Evolutionary conservation across 1,140 invertebrate genomes (phyloP).

Genomic region (Coelopa frigida): DNA sequence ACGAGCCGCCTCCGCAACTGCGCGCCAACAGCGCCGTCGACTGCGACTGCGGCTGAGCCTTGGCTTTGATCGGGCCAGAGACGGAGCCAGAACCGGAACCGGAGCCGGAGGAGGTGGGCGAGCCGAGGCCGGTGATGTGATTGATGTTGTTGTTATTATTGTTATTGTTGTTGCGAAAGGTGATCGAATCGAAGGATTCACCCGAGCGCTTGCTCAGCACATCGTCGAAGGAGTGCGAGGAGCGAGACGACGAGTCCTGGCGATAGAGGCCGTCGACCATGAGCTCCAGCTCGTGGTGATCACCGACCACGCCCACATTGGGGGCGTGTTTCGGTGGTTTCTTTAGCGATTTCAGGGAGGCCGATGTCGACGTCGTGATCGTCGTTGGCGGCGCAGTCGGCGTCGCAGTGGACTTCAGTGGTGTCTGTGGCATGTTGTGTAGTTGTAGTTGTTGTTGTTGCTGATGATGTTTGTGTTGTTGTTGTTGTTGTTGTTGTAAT

Average conservation of each 20-base stretch:
- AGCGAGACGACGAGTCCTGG: conserved; percentile 29
- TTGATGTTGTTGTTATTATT: conserved; percentile 14
- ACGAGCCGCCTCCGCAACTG: conserved; percentile 4
- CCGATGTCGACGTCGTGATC: too few relatives aligned
- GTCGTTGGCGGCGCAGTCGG: too few relatives aligned
- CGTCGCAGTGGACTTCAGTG: too few relatives aligned
- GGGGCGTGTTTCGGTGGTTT: neutral
- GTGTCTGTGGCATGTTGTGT: too few relatives aligned
- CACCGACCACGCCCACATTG: too few relatives aligned
- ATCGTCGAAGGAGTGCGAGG: conserved; percentile 34
- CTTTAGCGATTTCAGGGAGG: too few relatives aligned
- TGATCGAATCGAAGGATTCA: conserved; percentile 34
- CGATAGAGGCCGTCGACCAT: conserved; percentile 31
- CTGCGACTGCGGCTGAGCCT: too few relatives aligned
- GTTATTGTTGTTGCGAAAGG: conserved; percentile 15
- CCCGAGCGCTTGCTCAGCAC: conserved; percentile 32
- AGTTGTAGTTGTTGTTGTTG: too few relatives aligned
- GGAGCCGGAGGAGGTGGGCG: too few relatives aligned
- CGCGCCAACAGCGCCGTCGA: neutral
- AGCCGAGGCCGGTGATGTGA: too few relatives aligned
- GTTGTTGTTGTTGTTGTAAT: conserved; percentile 12
- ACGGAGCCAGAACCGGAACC: too few relatives aligned
- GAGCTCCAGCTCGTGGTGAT: conserved; percentile 23
- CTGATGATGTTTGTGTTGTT: conserved; percentile 22
- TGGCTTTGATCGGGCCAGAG: neutral